These are phyloP conservation scores for Coenonympha arcania DNA, from an alignment of 2,888 invertebrate genomes.

Conservation along the genomic window DNA sequence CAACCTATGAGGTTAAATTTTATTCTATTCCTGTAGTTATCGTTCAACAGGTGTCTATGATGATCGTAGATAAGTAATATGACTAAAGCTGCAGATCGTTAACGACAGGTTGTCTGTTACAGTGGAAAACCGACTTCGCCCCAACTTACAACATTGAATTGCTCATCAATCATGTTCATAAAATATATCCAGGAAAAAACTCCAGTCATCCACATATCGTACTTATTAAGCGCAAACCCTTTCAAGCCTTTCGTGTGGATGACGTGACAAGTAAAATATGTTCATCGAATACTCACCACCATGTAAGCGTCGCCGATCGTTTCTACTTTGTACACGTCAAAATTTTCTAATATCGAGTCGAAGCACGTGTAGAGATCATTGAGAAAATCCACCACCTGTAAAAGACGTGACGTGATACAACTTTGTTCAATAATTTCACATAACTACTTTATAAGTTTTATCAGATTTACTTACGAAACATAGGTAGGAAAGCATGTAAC, in stretches of 20 bases:
- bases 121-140: not conserved
- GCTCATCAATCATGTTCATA: conserved; percentile 1
- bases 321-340: conserved; percentile 95
- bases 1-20: too few relatives aligned
- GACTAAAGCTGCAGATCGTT: too few relatives aligned
- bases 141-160: not conserved
- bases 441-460: not conserved
- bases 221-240: too few relatives aligned
- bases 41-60: too few relatives aligned
- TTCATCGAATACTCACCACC: conserved; percentile 78
- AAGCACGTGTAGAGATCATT: conserved; percentile 96
- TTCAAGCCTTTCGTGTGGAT: not conserved
- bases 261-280: not conserved
- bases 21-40: too few relatives aligned
- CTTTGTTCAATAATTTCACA: not conserved
- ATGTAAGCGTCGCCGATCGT: conserved; percentile 94
- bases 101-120: too few relatives aligned
- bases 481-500: too few relatives aligned
- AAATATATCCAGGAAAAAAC: not conserved
- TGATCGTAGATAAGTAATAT: too few relatives aligned
- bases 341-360: conserved; percentile 93
- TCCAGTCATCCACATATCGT: not conserved
- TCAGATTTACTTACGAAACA: not conserved
- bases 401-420: conserved; percentile 22
- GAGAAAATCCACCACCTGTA: conserved; percentile 90